These are phyloP conservation scores for Lagopus leucura DNA, from an alignment of 2,113 vertebrate genomes.

Conservation along the genomic window DNA sequence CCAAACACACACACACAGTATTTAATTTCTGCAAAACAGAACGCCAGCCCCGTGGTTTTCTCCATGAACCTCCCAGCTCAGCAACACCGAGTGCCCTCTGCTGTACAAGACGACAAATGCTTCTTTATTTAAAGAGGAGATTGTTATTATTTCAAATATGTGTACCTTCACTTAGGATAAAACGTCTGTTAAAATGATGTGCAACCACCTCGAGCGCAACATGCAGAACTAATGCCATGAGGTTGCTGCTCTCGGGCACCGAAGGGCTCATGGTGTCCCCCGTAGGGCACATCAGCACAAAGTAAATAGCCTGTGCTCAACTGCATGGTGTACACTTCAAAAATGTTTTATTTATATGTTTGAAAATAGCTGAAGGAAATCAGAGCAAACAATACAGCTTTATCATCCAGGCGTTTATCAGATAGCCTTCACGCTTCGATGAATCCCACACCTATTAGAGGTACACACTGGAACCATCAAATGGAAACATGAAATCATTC, in stretches of 20 bases:
- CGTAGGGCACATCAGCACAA: neutral
- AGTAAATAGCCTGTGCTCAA: constrained; percentile 5
- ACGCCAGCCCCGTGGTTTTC: neutral
- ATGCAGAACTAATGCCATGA: neutral
- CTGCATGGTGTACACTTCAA: neutral
- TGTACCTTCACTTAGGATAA: neutral
- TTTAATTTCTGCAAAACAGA: constrained; percentile 31
- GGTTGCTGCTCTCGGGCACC: neutral
- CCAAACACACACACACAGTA: constrained; percentile 16
- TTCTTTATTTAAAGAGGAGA: neutral
- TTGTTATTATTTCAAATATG: neutral
- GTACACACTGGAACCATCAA: constrained; percentile 4
- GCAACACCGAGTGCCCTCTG: constrained; percentile 74
- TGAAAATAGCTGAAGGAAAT: constrained; percentile 44
- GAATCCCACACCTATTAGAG: neutral
- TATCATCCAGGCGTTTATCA: constrained; percentile 52
- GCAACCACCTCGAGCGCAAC: fast-evolving
- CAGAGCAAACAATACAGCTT: constrained; percentile 24
- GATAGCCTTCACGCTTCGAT: constrained; percentile 37
- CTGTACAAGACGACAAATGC: constrained; percentile 52
- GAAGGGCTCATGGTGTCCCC: neutral
- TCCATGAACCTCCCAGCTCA: neutral
- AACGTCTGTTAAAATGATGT: neutral
- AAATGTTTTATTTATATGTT: constrained; percentile 43
- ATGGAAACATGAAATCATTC: constrained; percentile 4